Percentiles rank a stretch among this genome's conserved stretches.
phyloP scores from a whole-genome alignment of 2,113 vertebrate genomes.

The Colinus virginianus region DNA sequence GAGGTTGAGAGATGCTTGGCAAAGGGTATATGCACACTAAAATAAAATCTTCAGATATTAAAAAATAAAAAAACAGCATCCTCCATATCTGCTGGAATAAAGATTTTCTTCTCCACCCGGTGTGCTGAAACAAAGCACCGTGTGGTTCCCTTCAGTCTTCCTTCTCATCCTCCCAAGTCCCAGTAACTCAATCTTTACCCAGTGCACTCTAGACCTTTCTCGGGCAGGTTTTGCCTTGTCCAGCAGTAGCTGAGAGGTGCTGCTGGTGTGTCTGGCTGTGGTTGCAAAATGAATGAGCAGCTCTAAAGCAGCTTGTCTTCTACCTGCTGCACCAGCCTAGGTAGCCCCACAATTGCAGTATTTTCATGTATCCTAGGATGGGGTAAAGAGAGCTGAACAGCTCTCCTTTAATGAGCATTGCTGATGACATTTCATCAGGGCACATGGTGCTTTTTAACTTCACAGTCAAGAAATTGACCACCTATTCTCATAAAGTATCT shows the following conservation, averaged over 20 bases:
- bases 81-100: not conserved
- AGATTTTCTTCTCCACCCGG: not conserved
- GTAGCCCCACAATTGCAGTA: not conserved
- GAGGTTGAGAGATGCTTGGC: not conserved
- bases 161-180: not conserved
- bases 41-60: not conserved
- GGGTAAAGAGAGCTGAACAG: not conserved
- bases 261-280: not conserved
- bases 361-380: not conserved
- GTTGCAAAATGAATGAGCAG: not conserved
- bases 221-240: not conserved
- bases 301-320: not conserved
- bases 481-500: not conserved
- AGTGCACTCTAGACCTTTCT: not conserved
- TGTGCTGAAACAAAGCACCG: not conserved
- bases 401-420: not conserved
- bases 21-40: not conserved
- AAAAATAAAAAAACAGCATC: rapidly evolving
- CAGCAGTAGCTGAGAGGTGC: not conserved
- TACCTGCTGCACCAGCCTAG: not conserved
- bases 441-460: not conserved
- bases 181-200: not conserved
- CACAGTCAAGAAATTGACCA: not conserved
- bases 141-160: not conserved
- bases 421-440: not conserved